These are phyloP conservation scores for Ephestia elutella DNA, from an alignment of 1,140 invertebrate species.

Conservation along the genomic window DNA sequence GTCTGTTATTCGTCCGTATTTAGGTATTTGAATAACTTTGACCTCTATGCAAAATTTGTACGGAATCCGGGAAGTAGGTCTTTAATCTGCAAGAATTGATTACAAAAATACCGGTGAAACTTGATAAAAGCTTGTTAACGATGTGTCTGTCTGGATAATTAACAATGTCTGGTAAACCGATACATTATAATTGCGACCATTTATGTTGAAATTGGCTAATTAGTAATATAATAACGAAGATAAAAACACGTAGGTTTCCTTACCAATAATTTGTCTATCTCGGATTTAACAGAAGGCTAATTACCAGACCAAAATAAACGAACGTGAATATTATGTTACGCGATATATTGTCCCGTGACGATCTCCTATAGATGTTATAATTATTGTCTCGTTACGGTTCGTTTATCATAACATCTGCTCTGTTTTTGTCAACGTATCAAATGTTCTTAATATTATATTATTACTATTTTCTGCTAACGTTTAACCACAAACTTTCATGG, in stretches of 20 bases:
- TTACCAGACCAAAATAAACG: not conserved
- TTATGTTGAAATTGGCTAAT: not conserved
- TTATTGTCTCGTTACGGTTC: not conserved
- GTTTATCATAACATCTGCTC: no score
- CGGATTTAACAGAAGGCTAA: not conserved
- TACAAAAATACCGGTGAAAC: no score
- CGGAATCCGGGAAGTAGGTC: no score
- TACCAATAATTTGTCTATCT: not conserved
- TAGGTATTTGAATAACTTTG: no score
- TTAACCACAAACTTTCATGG: no score
- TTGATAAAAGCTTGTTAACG: no score
- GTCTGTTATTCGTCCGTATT: no score
- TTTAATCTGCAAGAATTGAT: no score
- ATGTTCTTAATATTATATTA: no score
- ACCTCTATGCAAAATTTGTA: no score
- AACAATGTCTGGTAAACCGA: not conserved
- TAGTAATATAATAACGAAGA: not conserved
- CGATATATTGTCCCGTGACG: constrained; percentile 15
- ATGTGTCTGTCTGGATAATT: not conserved
- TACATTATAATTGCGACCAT: not conserved
- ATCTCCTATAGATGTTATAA: not conserved
- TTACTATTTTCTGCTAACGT: no score
- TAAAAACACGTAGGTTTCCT: not conserved
- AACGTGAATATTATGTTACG: not conserved
- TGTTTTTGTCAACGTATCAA: no score